phyloP scores from a whole-genome alignment of 1,140 invertebrate species.

The Cepaea nemoralis region DNA sequence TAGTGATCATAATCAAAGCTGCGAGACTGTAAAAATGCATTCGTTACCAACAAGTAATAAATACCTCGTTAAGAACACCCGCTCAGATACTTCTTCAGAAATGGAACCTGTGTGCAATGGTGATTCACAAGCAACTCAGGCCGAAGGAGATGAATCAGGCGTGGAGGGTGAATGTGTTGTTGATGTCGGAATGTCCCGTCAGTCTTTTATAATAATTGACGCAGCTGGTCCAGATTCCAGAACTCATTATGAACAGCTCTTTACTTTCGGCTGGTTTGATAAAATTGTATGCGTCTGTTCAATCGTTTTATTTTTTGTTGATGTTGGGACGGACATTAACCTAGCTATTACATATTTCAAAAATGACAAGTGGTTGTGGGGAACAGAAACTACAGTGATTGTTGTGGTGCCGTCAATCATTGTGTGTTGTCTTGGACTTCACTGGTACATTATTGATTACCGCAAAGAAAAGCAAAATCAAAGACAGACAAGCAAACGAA shows the following conservation, averaged over 20 bases:
- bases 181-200: background rate
- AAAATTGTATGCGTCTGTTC: conserved; percentile 43
- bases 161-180: background rate
- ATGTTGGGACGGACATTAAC: conserved; percentile 55
- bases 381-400: conserved; percentile 48
- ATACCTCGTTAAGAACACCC: background rate
- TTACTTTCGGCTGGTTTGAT: conserved; percentile 66
- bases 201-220: background rate
- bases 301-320: conserved; percentile 47
- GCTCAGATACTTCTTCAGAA: background rate
- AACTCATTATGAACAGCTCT: background rate
- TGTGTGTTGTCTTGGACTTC: conserved; percentile 51
- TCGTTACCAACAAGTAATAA: background rate
- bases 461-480: conserved; percentile 41
- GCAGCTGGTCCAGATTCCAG: background rate
- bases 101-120: background rate
- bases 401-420: conserved; percentile 53
- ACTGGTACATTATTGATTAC: conserved; percentile 60
- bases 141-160: background rate
- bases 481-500: background rate
- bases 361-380: conserved; percentile 41
- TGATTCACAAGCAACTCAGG: no score
- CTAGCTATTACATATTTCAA: conserved; percentile 51
- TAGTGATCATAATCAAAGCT: no score
- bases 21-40: no score